Base-by-base conservation (phyloP, 2,797 vertebrate genomes). In the Borostomias antarcticus region DNA sequence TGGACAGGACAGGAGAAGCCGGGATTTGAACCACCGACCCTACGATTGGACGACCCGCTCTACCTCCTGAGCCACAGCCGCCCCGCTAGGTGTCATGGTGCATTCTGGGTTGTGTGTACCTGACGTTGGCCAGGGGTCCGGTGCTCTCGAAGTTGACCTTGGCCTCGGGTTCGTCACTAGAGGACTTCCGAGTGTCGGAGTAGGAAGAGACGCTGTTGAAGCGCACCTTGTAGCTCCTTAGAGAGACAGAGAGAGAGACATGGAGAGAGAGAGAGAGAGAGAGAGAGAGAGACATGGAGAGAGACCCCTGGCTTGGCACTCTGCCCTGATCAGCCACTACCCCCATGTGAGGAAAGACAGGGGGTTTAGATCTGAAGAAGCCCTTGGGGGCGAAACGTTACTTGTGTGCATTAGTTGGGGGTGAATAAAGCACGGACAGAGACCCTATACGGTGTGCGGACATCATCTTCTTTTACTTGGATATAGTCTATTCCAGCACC, bases 121-220 rank as follows among this genome's bases (percentile, higher is more conserved):
- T 96, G 87, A 99, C 94, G 0, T 99, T 99, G 13, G 98, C 96
- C 17, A 99, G 89, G 0, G 96, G 95, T 15, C 97, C 98, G 0
- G 98, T 93, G 76, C 98, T 98, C 84, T 98, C 96, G 7, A 98
- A 98, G 88, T 97, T 95, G 80, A 95, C 92, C 87, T 85, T 94
- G 74, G 90, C 78, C 69, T 97, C 95, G 0, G 94, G 94, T 47
- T 98, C 98, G 0, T 98, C 94, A 0, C 94, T 95, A 0, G 95
- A 96, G 59, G 95, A 96, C 76, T 98, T 98, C 56, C 87, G 94
- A 0, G 93, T 95, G 33, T 99, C 97, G 0, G 95, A 96, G 81
- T 94, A 95, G 0, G 98, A 99, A 43, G 98, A 99, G 76, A 99
- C 98, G 0, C 98, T 99, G 82, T 99, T 99, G 91, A 99, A 99